Conservation (phyloP, 2,888 invertebrate genomes). For the Nephrotoma flavescens region DNA sequence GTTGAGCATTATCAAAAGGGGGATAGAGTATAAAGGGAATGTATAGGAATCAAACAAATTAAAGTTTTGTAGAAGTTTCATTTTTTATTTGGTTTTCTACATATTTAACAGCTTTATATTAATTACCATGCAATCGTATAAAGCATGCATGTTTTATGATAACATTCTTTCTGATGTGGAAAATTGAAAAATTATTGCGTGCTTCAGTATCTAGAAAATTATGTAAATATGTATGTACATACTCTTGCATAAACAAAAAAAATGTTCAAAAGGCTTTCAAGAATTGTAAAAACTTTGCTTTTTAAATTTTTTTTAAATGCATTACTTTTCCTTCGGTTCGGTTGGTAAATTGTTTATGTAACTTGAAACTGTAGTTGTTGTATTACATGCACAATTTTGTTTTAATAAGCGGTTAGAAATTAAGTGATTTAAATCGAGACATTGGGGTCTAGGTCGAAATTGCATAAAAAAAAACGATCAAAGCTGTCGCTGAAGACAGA, state of each 20-base stretch:
- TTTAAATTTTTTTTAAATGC: too few relatives aligned
- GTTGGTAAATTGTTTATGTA: too few relatives aligned
- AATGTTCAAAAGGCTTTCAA: neutral
- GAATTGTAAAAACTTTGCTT: neutral
- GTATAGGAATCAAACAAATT: too few relatives aligned
- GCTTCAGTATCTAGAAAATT: neutral
- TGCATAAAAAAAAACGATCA: too few relatives aligned
- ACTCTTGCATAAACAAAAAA: neutral
- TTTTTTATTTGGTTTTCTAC: neutral
- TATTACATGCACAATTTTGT: too few relatives aligned
- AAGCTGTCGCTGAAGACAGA: too few relatives aligned
- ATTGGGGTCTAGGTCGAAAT: too few relatives aligned
- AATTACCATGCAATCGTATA: neutral
- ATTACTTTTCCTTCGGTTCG: too few relatives aligned
- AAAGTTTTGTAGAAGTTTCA: neutral
- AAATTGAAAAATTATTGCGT: neutral
- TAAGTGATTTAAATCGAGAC: too few relatives aligned
- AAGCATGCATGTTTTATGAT: neutral
- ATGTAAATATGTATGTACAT: neutral
- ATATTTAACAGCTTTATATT: neutral
- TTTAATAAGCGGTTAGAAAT: too few relatives aligned
- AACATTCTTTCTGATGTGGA: neutral
- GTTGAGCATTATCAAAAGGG: neutral
- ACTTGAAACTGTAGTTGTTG: too few relatives aligned
- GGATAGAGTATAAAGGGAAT: neutral